Evolutionary conservation across 37 sponge, comb jelly and placozoan genomes (phyloP).

Genomic region (Trichoplax adhaerens): DNA sequence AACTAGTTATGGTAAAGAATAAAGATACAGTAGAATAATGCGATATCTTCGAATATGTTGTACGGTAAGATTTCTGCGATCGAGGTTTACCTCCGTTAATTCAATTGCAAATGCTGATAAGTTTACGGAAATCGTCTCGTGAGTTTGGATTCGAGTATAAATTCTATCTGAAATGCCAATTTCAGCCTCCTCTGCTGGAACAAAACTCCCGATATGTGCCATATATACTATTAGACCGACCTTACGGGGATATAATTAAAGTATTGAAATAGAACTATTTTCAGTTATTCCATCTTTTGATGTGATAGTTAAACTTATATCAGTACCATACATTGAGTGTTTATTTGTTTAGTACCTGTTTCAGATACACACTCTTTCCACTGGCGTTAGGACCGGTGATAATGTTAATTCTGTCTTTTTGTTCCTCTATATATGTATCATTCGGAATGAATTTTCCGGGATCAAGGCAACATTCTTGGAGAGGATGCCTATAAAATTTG

Average conservation of each 20-base stretch:
- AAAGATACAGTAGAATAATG: background rate
- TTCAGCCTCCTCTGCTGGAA: slow-evolving; percentile 73
- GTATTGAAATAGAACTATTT: background rate
- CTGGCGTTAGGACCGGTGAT: slow-evolving; percentile 97
- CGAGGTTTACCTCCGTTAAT: slow-evolving; percentile 59
- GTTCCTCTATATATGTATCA: slow-evolving; percentile 39
- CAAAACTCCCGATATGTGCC: slow-evolving; percentile 91
- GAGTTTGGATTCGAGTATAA: slow-evolving; percentile 76
- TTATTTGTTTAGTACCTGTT: slow-evolving; percentile 39
- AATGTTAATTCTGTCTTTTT: slow-evolving; percentile 59
- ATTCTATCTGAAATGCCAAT: slow-evolving; percentile 78
- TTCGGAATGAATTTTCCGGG: slow-evolving; percentile 70
- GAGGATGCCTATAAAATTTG: slow-evolving; percentile 49
- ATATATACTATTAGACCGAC: slow-evolving; percentile 85
- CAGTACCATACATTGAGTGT: background rate
- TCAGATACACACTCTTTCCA: slow-evolving; percentile 98
- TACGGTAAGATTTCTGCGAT: background rate
- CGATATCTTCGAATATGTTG: background rate
- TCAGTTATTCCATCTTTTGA: background rate
- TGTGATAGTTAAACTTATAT: background rate
- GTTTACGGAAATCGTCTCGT: slow-evolving; percentile 76
- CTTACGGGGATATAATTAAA: slow-evolving; percentile 14
- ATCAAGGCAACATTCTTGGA: slow-evolving; percentile 83
- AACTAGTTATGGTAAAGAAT: background rate
- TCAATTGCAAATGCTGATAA: slow-evolving; percentile 93